Base-by-base conservation (phyloP, 2,113 vertebrate genomes). In the Psilopsiagon aurifrons region DNA sequence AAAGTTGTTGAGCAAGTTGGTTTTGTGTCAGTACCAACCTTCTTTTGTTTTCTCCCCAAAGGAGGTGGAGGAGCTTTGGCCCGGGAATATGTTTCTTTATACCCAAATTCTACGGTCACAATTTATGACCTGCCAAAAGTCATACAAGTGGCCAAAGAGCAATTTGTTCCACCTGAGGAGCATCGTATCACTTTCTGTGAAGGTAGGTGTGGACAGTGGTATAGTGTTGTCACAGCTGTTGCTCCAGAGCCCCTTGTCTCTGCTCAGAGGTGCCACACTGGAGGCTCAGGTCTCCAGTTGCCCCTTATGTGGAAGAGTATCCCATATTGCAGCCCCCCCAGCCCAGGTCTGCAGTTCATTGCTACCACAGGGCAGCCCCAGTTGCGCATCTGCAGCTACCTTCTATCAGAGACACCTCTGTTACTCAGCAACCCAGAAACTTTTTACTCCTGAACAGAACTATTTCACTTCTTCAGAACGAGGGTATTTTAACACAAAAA, bases 31-130 rank as follows among this genome's bases (percentile, higher is more conserved):
- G 7, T 3, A 1, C 71, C 77, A 39, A 92, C 20, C 14, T 85
- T 49, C 62, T 70, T 79, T 54, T 54, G 11, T 49, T 92, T 59
- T 59, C 23, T 94, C 17, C 22, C 59, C 63, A 63, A 66, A 99
- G 99, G 99, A 43, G 98, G 99, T 25, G 98, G 98, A 17, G 99
- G 99, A 37, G 98, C 98, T 55, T 97, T 99, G 97, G 99, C 99
- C 33, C 97, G 74, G 74, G 98, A 98, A 11, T 99, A 96, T 83
- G 95, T 97, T 29, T 97, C 98, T 19, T 94, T 97, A 51, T 99
- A 99, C 96, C 98, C 99, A 9, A 95, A 95, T 18, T 98, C 98
- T 78, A 95, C 39, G 0, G 98, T 99, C 76, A 98, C 97, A 18
- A 97, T 99, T 60, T 98, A 99, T 43, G 99, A 99, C 95, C 94